Base-by-base conservation (phyloP, 2,888 invertebrate species). In the Dromius quadrimaculatus region DNA sequence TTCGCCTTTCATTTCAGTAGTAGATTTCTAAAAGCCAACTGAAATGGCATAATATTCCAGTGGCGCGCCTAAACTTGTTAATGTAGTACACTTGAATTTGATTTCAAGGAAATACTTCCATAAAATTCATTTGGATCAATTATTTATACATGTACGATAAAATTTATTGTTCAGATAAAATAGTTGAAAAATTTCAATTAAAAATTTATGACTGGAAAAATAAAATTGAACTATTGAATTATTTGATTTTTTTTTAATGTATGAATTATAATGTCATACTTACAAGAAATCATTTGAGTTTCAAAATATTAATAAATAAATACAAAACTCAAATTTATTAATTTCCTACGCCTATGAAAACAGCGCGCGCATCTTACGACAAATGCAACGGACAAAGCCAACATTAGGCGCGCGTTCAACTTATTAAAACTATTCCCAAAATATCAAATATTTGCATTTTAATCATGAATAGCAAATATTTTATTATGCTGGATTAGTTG, bases 1-100 rank as follows among this genome's bases (percentile, higher is more conserved):
- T 59, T 68, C 68, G 68, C 45, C 68, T 32, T 68, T 68, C 68
- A 59, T 68, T 68, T 68, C 68, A 19, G 45, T 68, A 57, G 57
- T 57, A 45, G 22, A 68, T 68, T 68, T 68, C 68, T 68, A 59
- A 36, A 50, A 68, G 68, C 68, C 59, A 68, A 57, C 57, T 59
- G 68, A 68, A 59, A 68, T 59, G 54, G 38, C 68, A 68, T 59
- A 57, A 50, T 38, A 32, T 20, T 8, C 36, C 68, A 68, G 68
- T 28, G 68, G 17, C 59, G 68, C 41, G 11, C 22, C 1, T 11
- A 13, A 2, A 36, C 9, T 23, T 19, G 20, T 59, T 36, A 15
- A 23, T 11, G 13, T 1, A 32, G 11, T 6, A 32, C 9, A 6
- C 5, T 32, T 6, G 32, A 32, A 32, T 9, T 32, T 9, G 9